Base-by-base conservation (phyloP, 2,888 invertebrate species). In the Ischnura elegans region DNA sequence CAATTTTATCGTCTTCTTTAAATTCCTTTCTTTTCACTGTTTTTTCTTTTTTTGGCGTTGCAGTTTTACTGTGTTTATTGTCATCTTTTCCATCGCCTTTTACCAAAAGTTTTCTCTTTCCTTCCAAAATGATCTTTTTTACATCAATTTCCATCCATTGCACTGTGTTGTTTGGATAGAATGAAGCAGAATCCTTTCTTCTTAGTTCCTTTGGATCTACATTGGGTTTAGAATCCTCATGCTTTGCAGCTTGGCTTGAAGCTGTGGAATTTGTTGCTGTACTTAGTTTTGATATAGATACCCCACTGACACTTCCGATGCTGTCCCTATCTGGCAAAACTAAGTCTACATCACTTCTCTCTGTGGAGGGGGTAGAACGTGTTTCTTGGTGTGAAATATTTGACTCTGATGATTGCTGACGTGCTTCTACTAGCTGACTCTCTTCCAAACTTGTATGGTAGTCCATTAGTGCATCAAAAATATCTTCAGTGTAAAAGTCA, bases 401-500 rank as follows among this genome's bases (percentile, higher is more conserved):
- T 76, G 29, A 36, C 16, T 76, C 76, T 76, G 61, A 8, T 76
- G 76, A 10, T n/a, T n/a, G n/a, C n/a, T n/a, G n/a, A n/a, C n/a
- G n/a, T 36, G 2, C 6, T 36, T 5, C 36, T 76, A n/a, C 10
- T 10, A 36, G 76, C 0, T 76, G 29, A 6, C 36, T 36, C 13
- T 36, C 36, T 0, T 36, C 0, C 16, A 76, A 2, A 36, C 13
- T 76, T 29, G 36, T 29, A 36, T 25, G 36, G 76, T 76, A 76
- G 29, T 10, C 36, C 36, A n/a, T 16, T 8, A 10, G 10, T 29
- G 3, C 36, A 2, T 76, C 46, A 36, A 86, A 86, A 86, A 86
- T 45, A 46, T 86, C 86, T 46, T 86, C 86, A 10, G 86, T 86
- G n/a, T 86, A 86, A 46, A 86, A 46, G 46, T 86, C 42, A 42